phyloP scores from a whole-genome alignment of 1,140 invertebrate species.

The Pollicipes pollicipes region DNA sequence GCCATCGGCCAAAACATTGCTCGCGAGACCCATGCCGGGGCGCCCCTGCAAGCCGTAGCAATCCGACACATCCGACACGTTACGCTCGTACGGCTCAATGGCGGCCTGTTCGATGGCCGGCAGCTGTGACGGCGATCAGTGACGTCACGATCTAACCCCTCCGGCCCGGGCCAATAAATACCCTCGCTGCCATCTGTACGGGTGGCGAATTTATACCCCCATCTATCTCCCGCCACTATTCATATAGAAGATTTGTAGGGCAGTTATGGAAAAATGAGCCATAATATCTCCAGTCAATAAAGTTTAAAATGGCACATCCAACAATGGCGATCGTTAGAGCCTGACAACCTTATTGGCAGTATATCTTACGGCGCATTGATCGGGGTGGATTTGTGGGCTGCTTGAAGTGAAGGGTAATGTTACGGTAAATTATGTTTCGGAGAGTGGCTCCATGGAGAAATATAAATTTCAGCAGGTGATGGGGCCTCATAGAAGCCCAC shows the following conservation, averaged over 20 bases:
- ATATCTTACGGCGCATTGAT: background rate
- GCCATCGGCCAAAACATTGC: too few species aligned
- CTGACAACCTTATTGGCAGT: slow-evolving; percentile 1
- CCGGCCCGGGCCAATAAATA: background rate
- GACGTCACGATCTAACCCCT: background rate
- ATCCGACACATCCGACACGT: too few species aligned
- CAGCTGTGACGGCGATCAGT: too few species aligned
- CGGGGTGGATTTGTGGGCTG: background rate
- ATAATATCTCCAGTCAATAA: slow-evolving; percentile 2
- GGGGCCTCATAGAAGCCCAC: background rate
- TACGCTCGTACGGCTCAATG: too few species aligned
- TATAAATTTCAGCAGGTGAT: background rate
- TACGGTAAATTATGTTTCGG: background rate
- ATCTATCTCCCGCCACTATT: background rate
- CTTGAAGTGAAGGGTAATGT: background rate
- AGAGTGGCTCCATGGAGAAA: background rate
- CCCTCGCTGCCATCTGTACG: background rate
- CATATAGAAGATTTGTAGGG: slow-evolving; percentile 2
- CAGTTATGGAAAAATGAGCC: slow-evolving; percentile 1
- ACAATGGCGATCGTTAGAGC: background rate
- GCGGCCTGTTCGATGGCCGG: too few species aligned
- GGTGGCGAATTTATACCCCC: background rate
- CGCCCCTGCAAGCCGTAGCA: too few species aligned
- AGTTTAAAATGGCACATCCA: slow-evolving; percentile 1
- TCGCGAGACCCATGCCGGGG: too few species aligned